Percentiles rank a stretch among this genome's conserved stretches.
These are phyloP conservation scores for Rhagium mordax DNA, from an alignment of 2,888 invertebrate genomes.

Conservation along the genomic window DNA sequence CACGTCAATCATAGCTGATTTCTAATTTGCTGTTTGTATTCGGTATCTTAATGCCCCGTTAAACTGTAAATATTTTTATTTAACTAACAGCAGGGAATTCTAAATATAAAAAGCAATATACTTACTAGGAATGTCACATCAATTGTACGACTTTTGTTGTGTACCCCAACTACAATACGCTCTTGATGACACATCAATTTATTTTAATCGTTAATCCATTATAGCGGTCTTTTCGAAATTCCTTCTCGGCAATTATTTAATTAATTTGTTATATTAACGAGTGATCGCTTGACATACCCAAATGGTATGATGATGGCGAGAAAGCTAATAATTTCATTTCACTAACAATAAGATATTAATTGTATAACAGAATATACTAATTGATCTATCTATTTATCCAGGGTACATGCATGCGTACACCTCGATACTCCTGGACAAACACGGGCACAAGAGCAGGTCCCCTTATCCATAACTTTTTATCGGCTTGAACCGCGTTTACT, in stretches of 20 bases:
- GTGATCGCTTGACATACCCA: background rate
- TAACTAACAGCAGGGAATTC: background rate
- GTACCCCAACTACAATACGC: background rate
- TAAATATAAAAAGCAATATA: background rate
- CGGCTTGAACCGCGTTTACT: too few species aligned
- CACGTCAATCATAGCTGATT: background rate
- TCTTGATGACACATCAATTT: slow-evolving; percentile 13
- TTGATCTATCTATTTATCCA: too few species aligned
- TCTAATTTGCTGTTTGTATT: background rate
- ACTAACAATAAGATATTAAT: background rate
- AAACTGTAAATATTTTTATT: background rate
- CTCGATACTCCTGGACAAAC: too few species aligned
- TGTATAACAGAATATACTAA: too few species aligned
- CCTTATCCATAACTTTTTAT: too few species aligned
- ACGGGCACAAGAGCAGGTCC: too few species aligned
- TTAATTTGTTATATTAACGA: background rate
- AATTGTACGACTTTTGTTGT: background rate
- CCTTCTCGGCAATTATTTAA: slow-evolving; percentile 6
- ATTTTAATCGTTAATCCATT: slow-evolving; percentile 13
- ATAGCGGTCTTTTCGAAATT: background rate
- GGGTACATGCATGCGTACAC: too few species aligned
- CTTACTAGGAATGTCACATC: background rate
- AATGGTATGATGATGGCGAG: background rate
- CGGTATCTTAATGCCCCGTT: background rate
- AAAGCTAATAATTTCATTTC: background rate